phyloP scores from a whole-genome alignment of 2,888 invertebrate species.

The Drosophila gaucha region DNA sequence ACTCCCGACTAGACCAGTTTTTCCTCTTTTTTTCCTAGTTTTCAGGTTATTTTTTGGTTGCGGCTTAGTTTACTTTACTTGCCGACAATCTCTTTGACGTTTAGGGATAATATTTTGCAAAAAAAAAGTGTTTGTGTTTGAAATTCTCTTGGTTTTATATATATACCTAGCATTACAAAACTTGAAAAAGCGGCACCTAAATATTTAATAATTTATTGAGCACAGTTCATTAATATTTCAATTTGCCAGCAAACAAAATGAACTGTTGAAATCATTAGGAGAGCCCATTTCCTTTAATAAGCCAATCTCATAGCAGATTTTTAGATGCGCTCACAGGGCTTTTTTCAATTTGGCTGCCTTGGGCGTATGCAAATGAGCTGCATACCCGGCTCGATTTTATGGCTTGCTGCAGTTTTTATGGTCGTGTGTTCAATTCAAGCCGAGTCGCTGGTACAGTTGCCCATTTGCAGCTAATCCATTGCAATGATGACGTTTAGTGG shows the following conservation, averaged over 20 bases:
- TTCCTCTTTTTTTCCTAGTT: constrained; percentile 1
- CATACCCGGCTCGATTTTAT: constrained; percentile 48
- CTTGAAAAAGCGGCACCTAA: too few species aligned
- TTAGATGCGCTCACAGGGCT: neutral
- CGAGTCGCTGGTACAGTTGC: constrained; percentile 47
- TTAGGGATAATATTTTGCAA: constrained; percentile 34
- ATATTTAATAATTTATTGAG: neutral
- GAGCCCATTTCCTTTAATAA: neutral
- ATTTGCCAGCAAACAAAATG: neutral
- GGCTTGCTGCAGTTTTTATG: constrained; percentile 57
- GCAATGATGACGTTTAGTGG: constrained; percentile 73
- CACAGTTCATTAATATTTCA: neutral
- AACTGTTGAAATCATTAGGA: neutral
- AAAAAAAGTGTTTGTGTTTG: constrained; percentile 8
- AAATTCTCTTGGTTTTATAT: neutral
- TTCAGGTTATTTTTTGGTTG: constrained; percentile 2
- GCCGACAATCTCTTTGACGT: constrained; percentile 35
- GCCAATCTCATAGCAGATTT: neutral
- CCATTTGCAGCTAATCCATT: constrained; percentile 68
- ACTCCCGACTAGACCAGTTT: neutral
- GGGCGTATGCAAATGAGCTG: constrained; percentile 64
- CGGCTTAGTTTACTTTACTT: constrained; percentile 35
- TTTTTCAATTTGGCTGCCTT: constrained; percentile 3
- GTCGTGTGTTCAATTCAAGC: constrained; percentile 24
- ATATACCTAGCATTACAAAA: too few species aligned